Evolutionary conservation across 1,140 invertebrate species (phyloP).

Genomic region (Drosophila guanche): DNA sequence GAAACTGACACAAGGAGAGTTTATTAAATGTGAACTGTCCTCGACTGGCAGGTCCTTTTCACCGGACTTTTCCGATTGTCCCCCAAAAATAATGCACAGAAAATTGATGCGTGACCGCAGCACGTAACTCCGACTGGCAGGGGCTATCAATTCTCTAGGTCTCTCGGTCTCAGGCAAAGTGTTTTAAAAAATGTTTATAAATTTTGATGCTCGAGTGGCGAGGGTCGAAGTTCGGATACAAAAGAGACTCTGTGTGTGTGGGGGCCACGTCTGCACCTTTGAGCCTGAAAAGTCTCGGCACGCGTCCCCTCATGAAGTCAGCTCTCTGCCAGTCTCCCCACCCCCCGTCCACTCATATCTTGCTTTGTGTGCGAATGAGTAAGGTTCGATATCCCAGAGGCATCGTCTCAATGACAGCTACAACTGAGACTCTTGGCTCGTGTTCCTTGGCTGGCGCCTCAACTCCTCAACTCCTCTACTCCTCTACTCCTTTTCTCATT

Average conservation of each 20-base stretch:
- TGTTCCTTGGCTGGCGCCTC: neutral
- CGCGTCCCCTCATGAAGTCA: slow-evolving; percentile 34
- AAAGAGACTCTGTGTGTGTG: slow-evolving; percentile 19
- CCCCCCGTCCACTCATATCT: too few species aligned
- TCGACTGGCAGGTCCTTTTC: slow-evolving; percentile 5
- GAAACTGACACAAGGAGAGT: slow-evolving; percentile 53
- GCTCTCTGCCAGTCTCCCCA: neutral
- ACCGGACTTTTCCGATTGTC: too few species aligned
- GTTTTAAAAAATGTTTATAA: slow-evolving; percentile 80
- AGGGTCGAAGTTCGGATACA: slow-evolving; percentile 27
- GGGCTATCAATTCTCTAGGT: slow-evolving; percentile 67
- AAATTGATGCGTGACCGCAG: slow-evolving; percentile 75
- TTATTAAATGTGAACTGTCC: slow-evolving; percentile 61
- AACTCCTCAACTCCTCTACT: neutral
- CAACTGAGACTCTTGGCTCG: slow-evolving; percentile 33
- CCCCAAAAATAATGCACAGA: slow-evolving; percentile 10
- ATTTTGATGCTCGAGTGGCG: slow-evolving; percentile 48
- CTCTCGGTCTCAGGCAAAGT: slow-evolving; percentile 54
- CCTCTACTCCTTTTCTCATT: slow-evolving; percentile 24
- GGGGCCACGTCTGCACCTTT: slow-evolving; percentile 71
- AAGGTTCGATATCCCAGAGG: slow-evolving; percentile 74
- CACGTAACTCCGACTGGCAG: slow-evolving; percentile 50
- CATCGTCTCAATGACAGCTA: slow-evolving; percentile 71
- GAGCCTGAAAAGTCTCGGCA: slow-evolving; percentile 57
- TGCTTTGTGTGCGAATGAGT: slow-evolving; percentile 3